phyloP scores from a whole-genome alignment of 2,797 vertebrate species.

The Pseudotriccus pelzelni region DNA sequence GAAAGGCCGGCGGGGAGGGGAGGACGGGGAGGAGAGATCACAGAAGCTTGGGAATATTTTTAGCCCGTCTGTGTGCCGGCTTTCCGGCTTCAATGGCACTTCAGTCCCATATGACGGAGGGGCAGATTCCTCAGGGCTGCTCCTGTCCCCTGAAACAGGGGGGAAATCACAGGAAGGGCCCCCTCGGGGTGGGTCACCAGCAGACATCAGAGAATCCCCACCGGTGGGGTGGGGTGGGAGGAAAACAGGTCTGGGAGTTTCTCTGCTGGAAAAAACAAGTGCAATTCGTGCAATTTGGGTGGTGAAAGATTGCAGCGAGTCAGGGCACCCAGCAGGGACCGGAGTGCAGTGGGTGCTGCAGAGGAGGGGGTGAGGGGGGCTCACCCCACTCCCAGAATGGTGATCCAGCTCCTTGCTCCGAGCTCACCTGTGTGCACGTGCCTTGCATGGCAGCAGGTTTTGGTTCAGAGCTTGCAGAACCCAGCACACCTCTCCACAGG shows the following conservation, averaged over 20 bases:
- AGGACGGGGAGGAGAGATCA: neutral
- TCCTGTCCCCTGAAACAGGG: neutral
- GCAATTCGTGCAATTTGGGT: neutral
- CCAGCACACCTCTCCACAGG: neutral
- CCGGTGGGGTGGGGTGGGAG: accelerated
- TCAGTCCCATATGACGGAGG: neutral
- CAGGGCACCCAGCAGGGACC: neutral
- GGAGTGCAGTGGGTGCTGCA: neutral
- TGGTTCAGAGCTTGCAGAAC: neutral
- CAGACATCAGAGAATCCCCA: neutral
- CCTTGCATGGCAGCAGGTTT: neutral
- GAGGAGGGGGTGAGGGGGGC: neutral
- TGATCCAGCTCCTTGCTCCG: neutral
- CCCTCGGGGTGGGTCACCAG: too few relatives aligned
- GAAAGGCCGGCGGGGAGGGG: neutral
- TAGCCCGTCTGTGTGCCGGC: neutral
- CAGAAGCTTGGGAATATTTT: conserved; percentile 10
- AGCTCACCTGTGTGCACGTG: accelerated
- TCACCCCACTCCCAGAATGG: neutral
- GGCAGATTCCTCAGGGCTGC: neutral
- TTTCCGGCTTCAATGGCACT: neutral
- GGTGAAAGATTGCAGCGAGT: neutral
- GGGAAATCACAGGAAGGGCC: neutral
- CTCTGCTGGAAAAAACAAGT: neutral
- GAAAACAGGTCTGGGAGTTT: neutral